Conservation (phyloP, 92 coral and sea anemone species). For the Pocillopora meandrina region DNA sequence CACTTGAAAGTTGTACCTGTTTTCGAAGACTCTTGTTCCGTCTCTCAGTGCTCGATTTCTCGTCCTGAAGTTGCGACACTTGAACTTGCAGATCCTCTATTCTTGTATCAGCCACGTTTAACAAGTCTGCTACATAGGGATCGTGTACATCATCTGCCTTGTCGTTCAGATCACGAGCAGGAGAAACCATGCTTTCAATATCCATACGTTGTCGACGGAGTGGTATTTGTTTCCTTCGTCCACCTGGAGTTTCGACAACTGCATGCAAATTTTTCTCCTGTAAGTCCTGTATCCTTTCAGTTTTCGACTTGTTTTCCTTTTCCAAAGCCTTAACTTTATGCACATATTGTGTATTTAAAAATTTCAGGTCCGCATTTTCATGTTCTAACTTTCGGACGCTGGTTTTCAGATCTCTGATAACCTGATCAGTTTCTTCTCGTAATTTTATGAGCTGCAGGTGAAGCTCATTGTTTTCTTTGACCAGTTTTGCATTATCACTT, state of each 20-base stretch:
- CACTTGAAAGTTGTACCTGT: constrained; percentile 63
- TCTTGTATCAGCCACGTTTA: constrained; percentile 93
- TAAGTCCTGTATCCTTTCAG: constrained; percentile 88
- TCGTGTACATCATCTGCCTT: constrained; percentile 66
- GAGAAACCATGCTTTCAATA: constrained; percentile 92
- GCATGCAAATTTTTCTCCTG: constrained; percentile 98
- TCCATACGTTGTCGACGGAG: constrained; percentile 98
- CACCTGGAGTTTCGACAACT: constrained; percentile 99
- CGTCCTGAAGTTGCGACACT: constrained; percentile 68
- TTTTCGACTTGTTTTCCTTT: constrained; percentile 86
- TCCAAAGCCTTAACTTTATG: constrained; percentile 99
- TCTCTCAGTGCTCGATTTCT: constrained; percentile 88
- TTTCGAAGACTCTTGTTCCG: constrained; percentile 93
- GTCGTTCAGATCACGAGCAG: constrained; percentile 66
- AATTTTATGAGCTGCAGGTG: constrained; percentile 93
- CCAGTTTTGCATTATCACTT: constrained; percentile 98
- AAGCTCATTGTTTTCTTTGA: constrained; percentile 96
- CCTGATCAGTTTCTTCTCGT: constrained; percentile 89
- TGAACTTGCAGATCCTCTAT: constrained; percentile 91
- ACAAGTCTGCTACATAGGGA: constrained; percentile 97
- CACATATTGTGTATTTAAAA: constrained; percentile 96
- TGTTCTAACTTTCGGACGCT: constrained; percentile 95
- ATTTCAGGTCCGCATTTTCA: constrained; percentile 97
- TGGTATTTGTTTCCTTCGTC: constrained; percentile 95
- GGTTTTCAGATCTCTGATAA: constrained; percentile 86